Percentiles rank a stretch among this genome's conserved stretches.
phyloP scores from a whole-genome alignment of 2,888 invertebrate species.

The Gnatocerus cornutus region DNA sequence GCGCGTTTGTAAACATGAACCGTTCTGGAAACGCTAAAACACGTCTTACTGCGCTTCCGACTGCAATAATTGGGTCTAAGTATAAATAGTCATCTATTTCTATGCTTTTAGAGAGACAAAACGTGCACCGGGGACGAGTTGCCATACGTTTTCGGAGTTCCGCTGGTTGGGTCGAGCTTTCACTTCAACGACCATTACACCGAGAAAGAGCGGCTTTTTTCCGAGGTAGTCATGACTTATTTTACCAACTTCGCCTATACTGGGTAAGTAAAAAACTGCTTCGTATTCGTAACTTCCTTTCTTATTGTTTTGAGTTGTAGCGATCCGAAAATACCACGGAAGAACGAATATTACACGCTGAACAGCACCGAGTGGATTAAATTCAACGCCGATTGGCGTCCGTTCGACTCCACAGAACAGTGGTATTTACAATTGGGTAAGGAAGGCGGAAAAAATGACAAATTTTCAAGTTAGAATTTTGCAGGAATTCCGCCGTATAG shows the following conservation, averaged over 20 bases:
- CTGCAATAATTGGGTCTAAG: constrained; percentile 31
- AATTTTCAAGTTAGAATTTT: constrained; percentile 53
- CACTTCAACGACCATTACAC: constrained; percentile 84
- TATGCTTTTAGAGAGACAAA: constrained; percentile 77
- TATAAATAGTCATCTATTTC: constrained; percentile 59
- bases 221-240: constrained; percentile 90
- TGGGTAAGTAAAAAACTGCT: constrained; percentile 77
- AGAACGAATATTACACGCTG: constrained; percentile 77
- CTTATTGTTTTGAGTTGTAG: constrained; percentile 69
- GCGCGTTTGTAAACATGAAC: constrained; percentile 11
- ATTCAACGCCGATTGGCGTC: constrained; percentile 86
- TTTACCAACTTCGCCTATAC: constrained; percentile 94
- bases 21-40: constrained; percentile 7
- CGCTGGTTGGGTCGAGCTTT: constrained; percentile 78
- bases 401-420: constrained; percentile 83
- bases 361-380: constrained; percentile 80
- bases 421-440: constrained; percentile 86
- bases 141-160: constrained; percentile 90
- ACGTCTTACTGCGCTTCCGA: constrained; percentile 32
- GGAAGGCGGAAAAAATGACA: background rate
- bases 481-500: constrained; percentile 85
- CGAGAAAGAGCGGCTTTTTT: constrained; percentile 83
- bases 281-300: too few relatives aligned
- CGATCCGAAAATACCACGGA: constrained; percentile 84
- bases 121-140: constrained; percentile 90